phyloP scores from a whole-genome alignment of 2,888 invertebrate species.

The Actias luna region DNA sequence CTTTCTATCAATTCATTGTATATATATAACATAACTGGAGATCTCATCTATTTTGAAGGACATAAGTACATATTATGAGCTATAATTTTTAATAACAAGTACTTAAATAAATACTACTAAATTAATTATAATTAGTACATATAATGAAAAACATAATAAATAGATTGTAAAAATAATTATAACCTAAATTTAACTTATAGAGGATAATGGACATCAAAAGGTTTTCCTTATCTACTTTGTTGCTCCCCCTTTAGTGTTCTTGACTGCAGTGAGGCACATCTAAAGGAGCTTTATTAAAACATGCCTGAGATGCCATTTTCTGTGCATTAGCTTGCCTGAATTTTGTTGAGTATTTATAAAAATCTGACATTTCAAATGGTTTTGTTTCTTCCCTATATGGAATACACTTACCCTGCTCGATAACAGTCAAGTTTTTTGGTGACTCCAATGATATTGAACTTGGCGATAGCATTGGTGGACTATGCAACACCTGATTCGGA shows the following conservation, averaged over 20 bases:
- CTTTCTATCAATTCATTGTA: not conserved
- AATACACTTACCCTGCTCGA: conserved; percentile 94
- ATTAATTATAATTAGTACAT: conserved; percentile 22
- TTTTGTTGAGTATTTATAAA: conserved; percentile 98
- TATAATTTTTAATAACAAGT: conserved; percentile 20
- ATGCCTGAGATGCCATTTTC: conserved; percentile 48
- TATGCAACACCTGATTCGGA: conserved; percentile 61
- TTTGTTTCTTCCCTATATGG: conserved; percentile 96
- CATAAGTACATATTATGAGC: conserved; percentile 52
- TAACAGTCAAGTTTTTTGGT: conserved; percentile 91
- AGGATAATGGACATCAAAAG: not conserved
- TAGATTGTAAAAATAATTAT: no score
- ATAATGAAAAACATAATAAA: conserved; percentile 22
- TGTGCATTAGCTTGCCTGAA: conserved; percentile 84
- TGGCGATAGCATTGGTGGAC: conserved; percentile 66
- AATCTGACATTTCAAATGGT: conserved; percentile 98
- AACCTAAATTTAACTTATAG: not conserved
- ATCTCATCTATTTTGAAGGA: conserved; percentile 19
- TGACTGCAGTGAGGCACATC: conserved; percentile 69
- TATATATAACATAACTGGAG: conserved; percentile 16
- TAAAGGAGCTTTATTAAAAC: conserved; percentile 66
- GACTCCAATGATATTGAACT: conserved; percentile 85
- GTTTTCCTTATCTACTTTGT: conserved; percentile 46
- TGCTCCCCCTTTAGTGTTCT: conserved; percentile 71
- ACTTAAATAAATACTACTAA: conserved; percentile 19